Percentiles rank a stretch among this genome's conserved stretches.
Conservation (phyloP, 2,113 vertebrate genomes). For the Baryphthengus martii region DNA sequence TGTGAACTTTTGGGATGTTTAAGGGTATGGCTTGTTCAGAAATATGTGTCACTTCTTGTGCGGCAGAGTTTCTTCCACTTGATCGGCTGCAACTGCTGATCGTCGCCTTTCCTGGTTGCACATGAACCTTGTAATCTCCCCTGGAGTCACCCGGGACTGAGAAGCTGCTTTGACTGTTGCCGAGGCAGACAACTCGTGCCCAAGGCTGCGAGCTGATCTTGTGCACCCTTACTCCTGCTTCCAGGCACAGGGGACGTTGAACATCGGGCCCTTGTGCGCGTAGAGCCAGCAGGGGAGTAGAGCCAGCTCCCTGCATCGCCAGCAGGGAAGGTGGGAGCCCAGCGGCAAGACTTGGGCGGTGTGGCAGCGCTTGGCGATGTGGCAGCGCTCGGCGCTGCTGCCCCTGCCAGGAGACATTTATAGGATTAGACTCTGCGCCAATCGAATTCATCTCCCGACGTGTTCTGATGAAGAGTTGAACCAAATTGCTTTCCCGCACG, state of each 20-base stretch:
- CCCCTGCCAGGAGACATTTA: not conserved
- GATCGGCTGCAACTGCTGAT: not conserved
- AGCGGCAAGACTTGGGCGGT: not conserved
- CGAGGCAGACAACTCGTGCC: not conserved
- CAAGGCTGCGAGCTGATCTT: not conserved
- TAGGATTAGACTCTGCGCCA: accelerated
- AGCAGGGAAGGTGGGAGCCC: not conserved
- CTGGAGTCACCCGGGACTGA: not conserved
- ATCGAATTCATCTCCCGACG: not conserved
- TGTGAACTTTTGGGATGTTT: not conserved
- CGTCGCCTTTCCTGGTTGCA: not conserved
- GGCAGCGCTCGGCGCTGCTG: not conserved
- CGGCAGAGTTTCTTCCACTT: not conserved
- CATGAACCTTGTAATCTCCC: not conserved
- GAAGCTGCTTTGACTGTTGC: not conserved
- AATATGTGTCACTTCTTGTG: not conserved
- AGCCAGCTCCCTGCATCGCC: not conserved
- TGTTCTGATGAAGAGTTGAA: not conserved
- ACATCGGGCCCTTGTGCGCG: accelerated
- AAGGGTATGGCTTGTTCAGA: not conserved
- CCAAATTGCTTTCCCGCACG: not conserved
- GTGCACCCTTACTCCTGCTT: not conserved
- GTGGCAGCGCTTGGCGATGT: too few relatives aligned
- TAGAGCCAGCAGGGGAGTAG: accelerated
- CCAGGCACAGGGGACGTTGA: not conserved